Evolutionary conservation across 2,113 vertebrate species (phyloP).

Genomic region (Oncorhynchus kisutch): DNA sequence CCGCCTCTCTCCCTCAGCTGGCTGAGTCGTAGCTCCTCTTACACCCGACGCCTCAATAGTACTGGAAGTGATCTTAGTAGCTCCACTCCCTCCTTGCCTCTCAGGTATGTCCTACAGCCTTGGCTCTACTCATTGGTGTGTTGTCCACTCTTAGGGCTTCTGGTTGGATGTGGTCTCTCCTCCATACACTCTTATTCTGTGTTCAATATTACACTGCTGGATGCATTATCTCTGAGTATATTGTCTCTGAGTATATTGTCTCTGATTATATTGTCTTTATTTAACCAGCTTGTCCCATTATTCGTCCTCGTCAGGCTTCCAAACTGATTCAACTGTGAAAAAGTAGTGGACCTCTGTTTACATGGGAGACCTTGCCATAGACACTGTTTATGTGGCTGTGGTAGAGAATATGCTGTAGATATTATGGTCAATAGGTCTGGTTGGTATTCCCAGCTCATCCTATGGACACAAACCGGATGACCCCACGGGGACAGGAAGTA

Average conservation of each 20-base stretch:
- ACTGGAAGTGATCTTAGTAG: conserved; percentile 69
- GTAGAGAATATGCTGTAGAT: not conserved
- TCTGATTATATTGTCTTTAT: no score
- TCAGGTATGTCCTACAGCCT: conserved; percentile 67
- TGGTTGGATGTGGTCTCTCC: not conserved
- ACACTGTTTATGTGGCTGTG: not conserved
- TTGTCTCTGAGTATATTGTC: no score
- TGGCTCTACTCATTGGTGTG: conserved; percentile 30
- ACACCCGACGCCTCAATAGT: conserved; percentile 74
- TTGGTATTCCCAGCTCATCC: conserved; percentile 64
- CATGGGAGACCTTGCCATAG: no score
- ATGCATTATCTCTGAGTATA: not conserved
- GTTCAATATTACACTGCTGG: conserved; percentile 27
- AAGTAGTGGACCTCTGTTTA: not conserved
- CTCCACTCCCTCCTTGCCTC: conserved; percentile 71
- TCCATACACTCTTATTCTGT: not conserved
- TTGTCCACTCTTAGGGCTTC: not conserved
- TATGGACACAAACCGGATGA: conserved; percentile 78
- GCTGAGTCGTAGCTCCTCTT: conserved; percentile 78
- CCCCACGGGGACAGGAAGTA: conserved; percentile 51
- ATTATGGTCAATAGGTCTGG: not conserved
- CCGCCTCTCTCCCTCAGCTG: conserved; percentile 58
- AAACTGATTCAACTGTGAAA: no score
- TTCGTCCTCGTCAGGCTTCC: no score
- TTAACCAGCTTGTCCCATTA: no score